phyloP scores from a whole-genome alignment of 2,888 invertebrate species.

The Drosophila mimetica region DNA sequence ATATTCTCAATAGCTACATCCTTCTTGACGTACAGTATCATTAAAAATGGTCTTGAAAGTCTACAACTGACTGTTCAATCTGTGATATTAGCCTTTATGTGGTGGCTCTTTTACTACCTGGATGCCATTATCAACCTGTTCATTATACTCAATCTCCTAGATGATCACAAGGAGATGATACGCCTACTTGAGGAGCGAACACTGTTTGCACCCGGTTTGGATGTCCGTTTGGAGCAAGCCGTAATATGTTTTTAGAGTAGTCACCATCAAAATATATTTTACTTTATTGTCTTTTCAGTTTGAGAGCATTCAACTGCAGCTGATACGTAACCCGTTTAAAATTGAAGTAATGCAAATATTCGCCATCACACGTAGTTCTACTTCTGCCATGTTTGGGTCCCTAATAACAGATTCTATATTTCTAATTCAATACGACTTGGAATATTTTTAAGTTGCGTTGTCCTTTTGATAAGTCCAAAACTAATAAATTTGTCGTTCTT shows the following conservation, averaged over 20 bases:
- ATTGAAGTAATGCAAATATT: conserved; percentile 46
- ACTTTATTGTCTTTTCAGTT: background rate
- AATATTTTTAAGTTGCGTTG: conserved; percentile 31
- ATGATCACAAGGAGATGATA: conserved; percentile 30
- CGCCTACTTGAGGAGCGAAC: conserved; percentile 27
- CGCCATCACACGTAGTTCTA: conserved; percentile 7
- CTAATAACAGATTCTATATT: conserved; percentile 47
- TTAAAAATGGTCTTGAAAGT: background rate
- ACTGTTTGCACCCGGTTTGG: conserved; percentile 33
- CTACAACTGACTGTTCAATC: background rate
- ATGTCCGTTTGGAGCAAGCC: conserved; percentile 15
- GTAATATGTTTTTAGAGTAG: background rate
- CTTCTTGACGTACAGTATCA: conserved; percentile 18
- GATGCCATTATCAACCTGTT: conserved; percentile 35
- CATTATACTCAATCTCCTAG: background rate
- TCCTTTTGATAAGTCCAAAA: too few species aligned
- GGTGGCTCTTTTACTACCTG: conserved; percentile 12
- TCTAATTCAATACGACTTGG: conserved; percentile 59
- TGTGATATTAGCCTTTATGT: background rate
- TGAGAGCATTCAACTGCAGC: conserved; percentile 51
- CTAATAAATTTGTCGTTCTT: too few species aligned
- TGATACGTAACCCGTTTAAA: conserved; percentile 49
- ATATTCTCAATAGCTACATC: conserved; percentile 4
- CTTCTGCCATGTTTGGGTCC: conserved; percentile 13
- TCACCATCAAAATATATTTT: background rate